Percentiles rank a stretch among this genome's conserved stretches.
phyloP scores from a whole-genome alignment of 1,140 invertebrate genomes.

The Sinonovacula constricta region DNA sequence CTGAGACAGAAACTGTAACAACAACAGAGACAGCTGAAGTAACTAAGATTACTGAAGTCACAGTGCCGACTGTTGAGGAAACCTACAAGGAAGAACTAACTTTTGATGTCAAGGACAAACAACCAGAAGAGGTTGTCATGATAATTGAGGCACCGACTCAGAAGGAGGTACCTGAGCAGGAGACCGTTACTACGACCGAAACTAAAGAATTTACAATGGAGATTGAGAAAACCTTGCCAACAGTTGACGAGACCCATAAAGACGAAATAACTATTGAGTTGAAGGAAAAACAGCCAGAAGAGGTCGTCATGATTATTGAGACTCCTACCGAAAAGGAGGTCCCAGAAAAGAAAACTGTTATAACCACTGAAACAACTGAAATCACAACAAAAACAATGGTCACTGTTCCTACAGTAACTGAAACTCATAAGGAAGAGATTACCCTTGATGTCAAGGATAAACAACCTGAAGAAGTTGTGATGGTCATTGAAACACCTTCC shows the following conservation, averaged over 20 bases:
- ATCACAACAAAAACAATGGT: slow-evolving; percentile 22
- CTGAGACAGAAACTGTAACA: slow-evolving; percentile 35
- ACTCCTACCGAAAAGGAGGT: not conserved
- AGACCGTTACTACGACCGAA: slow-evolving; percentile 49
- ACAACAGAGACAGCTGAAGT: slow-evolving; percentile 44
- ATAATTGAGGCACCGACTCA: slow-evolving; percentile 29
- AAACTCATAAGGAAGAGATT: slow-evolving; percentile 48
- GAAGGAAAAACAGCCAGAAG: slow-evolving; percentile 33
- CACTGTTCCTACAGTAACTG: slow-evolving; percentile 43
- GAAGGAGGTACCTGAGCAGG: slow-evolving; percentile 46
- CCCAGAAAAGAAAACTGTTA: not conserved
- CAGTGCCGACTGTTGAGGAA: slow-evolving; percentile 42
- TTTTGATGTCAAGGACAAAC: slow-evolving; percentile 62
- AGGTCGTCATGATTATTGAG: slow-evolving; percentile 22
- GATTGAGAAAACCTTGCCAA: not conserved
- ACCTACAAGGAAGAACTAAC: slow-evolving; percentile 59
- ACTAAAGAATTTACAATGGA: slow-evolving; percentile 36
- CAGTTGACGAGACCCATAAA: not conserved
- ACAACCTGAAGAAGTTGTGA: slow-evolving; percentile 35
- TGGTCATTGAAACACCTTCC: slow-evolving; percentile 29
- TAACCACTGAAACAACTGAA: slow-evolving; percentile 49
- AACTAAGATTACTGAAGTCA: slow-evolving; percentile 21
- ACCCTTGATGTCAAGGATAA: slow-evolving; percentile 38
- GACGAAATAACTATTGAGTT: slow-evolving; percentile 37
- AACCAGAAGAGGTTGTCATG: slow-evolving; percentile 25